phyloP scores from a whole-genome alignment of 1,140 invertebrate species.

The Laupala kohalensis region DNA sequence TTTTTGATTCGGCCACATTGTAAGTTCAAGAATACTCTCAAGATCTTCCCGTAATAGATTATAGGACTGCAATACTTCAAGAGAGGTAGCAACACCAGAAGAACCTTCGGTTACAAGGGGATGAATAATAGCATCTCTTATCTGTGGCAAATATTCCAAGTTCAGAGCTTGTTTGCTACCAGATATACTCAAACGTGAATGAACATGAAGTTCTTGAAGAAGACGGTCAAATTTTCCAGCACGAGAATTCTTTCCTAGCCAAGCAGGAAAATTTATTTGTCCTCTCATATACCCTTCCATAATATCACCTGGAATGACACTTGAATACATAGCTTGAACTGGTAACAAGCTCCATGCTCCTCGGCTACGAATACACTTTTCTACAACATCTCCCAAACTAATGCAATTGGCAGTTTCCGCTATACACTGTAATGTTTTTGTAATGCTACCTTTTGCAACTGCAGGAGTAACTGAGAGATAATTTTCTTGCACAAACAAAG shows the following conservation, averaged over 20 bases:
- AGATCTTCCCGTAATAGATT: conserved; percentile 80
- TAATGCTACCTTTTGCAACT: conserved; percentile 32
- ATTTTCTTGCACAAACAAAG: conserved; percentile 97
- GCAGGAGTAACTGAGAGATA: conserved; percentile 65
- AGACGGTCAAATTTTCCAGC: conserved; percentile 67
- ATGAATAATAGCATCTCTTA: conserved; percentile 54
- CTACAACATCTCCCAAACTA: conserved; percentile 73
- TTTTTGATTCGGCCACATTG: conserved; percentile 64
- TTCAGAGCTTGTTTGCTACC: conserved; percentile 62
- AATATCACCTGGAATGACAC: conserved; percentile 75
- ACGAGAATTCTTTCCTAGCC: conserved; percentile 91
- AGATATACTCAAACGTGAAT: conserved; percentile 62
- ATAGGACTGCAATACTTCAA: conserved; percentile 70
- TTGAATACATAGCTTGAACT: conserved; percentile 77
- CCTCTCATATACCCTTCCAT: conserved; percentile 64
- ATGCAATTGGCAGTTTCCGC: conserved; percentile 73
- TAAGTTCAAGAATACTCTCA: conserved; percentile 73
- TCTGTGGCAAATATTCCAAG: conserved; percentile 65
- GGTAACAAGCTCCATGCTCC: conserved; percentile 86
- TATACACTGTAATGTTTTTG: conserved; percentile 44
- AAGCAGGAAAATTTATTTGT: conserved; percentile 81
- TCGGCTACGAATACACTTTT: conserved; percentile 58
- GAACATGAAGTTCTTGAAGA: conserved; percentile 66
- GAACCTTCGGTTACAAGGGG: conserved; percentile 54
- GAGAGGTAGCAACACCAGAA: conserved; percentile 57